phyloP scores from a whole-genome alignment of 2,797 vertebrate genomes.

The Rhynchotus rufescens region DNA sequence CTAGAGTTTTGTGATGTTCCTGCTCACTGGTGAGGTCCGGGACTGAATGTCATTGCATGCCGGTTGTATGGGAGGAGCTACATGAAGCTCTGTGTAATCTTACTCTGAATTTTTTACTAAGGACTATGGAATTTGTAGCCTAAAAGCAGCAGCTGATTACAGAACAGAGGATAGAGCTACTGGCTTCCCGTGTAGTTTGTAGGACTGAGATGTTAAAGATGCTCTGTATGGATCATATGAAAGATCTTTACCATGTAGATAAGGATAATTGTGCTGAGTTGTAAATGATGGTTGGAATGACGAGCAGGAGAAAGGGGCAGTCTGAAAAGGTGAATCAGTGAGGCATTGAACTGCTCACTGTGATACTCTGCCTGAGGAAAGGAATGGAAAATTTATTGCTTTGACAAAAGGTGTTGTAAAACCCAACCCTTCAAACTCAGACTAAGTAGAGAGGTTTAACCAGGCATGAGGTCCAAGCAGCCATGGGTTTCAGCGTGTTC shows the following conservation, averaged over 20 bases:
- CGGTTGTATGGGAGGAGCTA: not conserved
- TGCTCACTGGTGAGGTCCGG: not conserved
- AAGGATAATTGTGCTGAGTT: not conserved
- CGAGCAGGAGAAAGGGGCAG: not conserved
- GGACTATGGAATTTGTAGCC: not conserved
- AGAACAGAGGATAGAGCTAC: accelerated
- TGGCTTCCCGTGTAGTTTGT: not conserved
- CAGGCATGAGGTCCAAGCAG: not conserved
- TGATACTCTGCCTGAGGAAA: not conserved
- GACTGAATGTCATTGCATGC: not conserved
- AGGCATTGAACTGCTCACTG: not conserved
- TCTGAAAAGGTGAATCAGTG: not conserved
- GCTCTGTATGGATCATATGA: not conserved
- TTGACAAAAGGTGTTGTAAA: not conserved
- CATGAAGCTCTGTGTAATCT: not conserved
- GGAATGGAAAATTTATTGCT: not conserved
- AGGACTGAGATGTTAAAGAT: not conserved
- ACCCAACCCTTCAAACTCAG: not conserved
- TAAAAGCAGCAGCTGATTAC: not conserved
- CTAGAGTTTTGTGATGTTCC: not conserved
- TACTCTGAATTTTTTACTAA: not conserved
- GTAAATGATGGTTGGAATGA: not conserved
- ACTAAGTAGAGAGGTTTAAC: not conserved
- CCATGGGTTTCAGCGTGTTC: not conserved
- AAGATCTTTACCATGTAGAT: not conserved